A percentile compares a stretch with the other conserved stretches of the same genome.
Conservation (phyloP, 1,140 invertebrate species). For the Acyrthosiphon pisum region DNA sequence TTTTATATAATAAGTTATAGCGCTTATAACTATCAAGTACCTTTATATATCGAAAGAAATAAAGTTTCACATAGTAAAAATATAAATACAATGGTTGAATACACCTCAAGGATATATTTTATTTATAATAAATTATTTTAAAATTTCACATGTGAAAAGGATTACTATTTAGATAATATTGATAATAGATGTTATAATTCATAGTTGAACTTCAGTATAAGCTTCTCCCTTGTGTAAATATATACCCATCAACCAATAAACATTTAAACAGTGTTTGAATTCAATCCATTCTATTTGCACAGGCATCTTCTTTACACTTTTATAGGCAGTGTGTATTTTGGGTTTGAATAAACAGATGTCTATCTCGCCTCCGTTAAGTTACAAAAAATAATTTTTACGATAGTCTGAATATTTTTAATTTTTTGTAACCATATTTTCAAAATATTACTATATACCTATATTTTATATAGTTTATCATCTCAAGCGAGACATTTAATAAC, state of each 20-base stretch:
- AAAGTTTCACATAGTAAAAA: background rate
- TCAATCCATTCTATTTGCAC: background rate
- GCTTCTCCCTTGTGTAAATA: background rate
- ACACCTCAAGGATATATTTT: background rate
- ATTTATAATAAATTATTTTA: background rate
- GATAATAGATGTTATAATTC: background rate
- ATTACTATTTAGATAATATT: background rate
- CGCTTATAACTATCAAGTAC: background rate
- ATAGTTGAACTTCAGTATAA: background rate
- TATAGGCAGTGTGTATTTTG: background rate
- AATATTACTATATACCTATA: background rate
- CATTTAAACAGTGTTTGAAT: background rate
- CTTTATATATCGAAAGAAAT: background rate
- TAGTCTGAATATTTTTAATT: background rate
- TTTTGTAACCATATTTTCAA: background rate
- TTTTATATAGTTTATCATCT: background rate
- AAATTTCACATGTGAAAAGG: background rate
- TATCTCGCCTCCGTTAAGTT: background rate
- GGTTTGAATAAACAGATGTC: background rate
- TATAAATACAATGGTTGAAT: background rate
- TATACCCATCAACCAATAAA: background rate
- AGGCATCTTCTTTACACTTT: background rate
- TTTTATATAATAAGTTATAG: background rate
- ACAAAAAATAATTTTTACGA: background rate
- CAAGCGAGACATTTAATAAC: background rate